Conservation (phyloP, 2,113 vertebrate species). For the Isurus oxyrinchus region DNA sequence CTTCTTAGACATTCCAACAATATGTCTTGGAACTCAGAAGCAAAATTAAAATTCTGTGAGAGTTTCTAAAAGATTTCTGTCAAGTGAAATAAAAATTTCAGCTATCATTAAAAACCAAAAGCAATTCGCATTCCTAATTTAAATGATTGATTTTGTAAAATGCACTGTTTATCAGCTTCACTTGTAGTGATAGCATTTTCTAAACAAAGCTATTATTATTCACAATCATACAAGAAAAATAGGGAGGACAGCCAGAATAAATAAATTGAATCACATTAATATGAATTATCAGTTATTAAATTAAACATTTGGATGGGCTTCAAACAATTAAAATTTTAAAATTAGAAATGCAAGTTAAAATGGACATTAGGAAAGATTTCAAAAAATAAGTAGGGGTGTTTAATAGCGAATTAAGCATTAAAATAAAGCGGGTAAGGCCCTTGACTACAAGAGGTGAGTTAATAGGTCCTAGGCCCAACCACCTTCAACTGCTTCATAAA, state of each 20-base stretch:
- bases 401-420: background rate
- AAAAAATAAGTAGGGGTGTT: background rate
- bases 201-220: background rate
- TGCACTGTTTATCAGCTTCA: background rate
- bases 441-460: background rate
- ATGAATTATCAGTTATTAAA: background rate
- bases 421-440: background rate
- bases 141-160: background rate
- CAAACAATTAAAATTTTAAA: background rate
- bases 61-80: background rate
- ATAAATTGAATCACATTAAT: background rate
- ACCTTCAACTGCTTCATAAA: too few relatives aligned
- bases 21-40: slow-evolving; percentile 6
- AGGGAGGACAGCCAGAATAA: background rate
- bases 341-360: background rate
- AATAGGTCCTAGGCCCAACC: background rate
- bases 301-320: background rate
- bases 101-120: background rate
- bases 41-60: background rate
- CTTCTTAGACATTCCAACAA: slow-evolving; percentile 23
- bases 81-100: too few relatives aligned
- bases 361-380: background rate
- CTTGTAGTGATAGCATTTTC: background rate
- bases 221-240: background rate
- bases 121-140: background rate